A percentile compares a stretch with the other conserved stretches of the same genome.
These are phyloP conservation scores for Geotrypetes seraphini DNA, from an alignment of 2,797 vertebrate species.

Conservation along the genomic window DNA sequence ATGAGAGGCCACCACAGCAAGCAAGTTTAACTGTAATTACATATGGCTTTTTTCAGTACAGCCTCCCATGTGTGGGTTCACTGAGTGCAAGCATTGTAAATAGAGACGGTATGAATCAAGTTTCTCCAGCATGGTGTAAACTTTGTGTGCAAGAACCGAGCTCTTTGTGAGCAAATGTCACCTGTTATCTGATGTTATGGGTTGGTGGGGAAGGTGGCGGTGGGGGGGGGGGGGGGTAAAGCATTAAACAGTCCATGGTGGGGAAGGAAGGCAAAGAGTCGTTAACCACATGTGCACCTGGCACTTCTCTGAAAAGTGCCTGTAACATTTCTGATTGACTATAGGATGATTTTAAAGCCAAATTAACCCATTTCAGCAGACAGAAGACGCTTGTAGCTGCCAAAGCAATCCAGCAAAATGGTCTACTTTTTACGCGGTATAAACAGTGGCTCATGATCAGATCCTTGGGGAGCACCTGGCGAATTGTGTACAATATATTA, in stretches of 20 bases:
- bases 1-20: too few relatives aligned
- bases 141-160: slow-evolving; percentile 16
- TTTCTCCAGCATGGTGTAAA: slow-evolving; percentile 7
- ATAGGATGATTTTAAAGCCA: slow-evolving; percentile 16
- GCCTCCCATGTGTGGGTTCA: slow-evolving; percentile 38
- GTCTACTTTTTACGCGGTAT: too few relatives aligned
- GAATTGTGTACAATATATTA: too few relatives aligned
- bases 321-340: slow-evolving; percentile 43
- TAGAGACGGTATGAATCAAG: too few relatives aligned
- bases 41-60: slow-evolving; percentile 6
- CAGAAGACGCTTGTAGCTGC: slow-evolving; percentile 13
- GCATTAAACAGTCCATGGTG: slow-evolving; percentile 37
- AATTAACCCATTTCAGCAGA: background rate
- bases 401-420: background rate
- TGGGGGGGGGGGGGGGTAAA: too few relatives aligned
- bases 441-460: too few relatives aligned
- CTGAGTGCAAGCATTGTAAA: slow-evolving; percentile 15
- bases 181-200: slow-evolving; percentile 43
- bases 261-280: slow-evolving; percentile 58
- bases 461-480: too few relatives aligned
- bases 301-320: slow-evolving; percentile 52
- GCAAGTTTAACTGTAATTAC: too few relatives aligned
- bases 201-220: too few relatives aligned
- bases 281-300: slow-evolving; percentile 76
- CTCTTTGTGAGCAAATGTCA: slow-evolving; percentile 23